phyloP scores from a whole-genome alignment of 2,113 vertebrate genomes.

The Gadus macrocephalus region DNA sequence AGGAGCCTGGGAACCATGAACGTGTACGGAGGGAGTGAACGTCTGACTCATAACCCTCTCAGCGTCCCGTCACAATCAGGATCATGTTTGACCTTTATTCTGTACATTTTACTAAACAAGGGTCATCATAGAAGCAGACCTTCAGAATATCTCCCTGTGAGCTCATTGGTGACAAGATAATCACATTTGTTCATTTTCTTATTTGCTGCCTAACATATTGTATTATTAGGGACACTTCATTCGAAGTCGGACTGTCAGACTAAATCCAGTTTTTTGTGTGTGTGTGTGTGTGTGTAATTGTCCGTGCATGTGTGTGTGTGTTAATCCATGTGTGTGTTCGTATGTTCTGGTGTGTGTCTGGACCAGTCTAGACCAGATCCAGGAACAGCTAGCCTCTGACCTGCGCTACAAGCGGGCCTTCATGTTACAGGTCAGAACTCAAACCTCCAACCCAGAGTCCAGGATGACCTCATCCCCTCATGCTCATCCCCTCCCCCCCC shows the following conservation, averaged over 20 bases:
- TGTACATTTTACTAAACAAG: neutral
- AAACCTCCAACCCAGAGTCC: neutral
- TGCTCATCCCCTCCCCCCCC: neutral
- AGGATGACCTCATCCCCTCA: too few relatives aligned
- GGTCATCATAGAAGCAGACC: too few relatives aligned
- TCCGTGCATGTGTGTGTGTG: neutral
- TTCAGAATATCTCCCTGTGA: too few relatives aligned
- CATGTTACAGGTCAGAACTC: constrained; percentile 73
- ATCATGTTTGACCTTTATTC: neutral
- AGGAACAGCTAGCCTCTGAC: constrained; percentile 75
- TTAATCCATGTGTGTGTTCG: neutral
- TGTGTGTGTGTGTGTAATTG: too few relatives aligned
- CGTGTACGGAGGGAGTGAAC: constrained; percentile 17
- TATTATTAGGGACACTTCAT: neutral
- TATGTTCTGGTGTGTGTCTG: neutral
- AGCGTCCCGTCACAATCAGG: neutral
- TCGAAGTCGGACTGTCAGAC: too few relatives aligned
- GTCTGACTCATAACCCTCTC: too few relatives aligned
- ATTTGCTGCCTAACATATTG: neutral
- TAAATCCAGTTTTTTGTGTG: too few relatives aligned
- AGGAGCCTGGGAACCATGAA: constrained; percentile 3
- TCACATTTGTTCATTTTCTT: too few relatives aligned
- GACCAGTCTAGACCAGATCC: constrained; percentile 73
- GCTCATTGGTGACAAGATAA: too few relatives aligned
- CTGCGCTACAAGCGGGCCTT: constrained; percentile 77